Evolutionary conservation across 2,888 invertebrate species (phyloP), one percentile per base, ranked within the genome.

Genomic region (Nomada fucata): DNA sequence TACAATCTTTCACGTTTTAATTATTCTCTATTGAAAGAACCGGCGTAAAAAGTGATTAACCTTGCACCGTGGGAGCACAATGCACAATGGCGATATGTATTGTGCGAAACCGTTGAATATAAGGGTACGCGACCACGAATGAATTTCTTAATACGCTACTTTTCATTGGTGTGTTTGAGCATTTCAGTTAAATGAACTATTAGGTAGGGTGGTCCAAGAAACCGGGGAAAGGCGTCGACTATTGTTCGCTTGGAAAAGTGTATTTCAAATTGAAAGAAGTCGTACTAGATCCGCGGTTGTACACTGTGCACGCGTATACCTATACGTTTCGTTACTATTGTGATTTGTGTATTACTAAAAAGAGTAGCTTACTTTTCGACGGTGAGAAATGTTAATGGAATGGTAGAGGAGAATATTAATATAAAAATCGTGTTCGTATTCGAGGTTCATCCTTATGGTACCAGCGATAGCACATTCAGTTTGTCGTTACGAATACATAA

Each of bases 11-110:
- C n/a, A 5, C 3, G 26, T 44, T 50, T 63, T 64, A 64, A 73
- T 73, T 73, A 73, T 73, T 53, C 23, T 64, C 55, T 47, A 73
- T 29, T 23, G 36, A 20, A 60, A 13, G 47, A 61, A 36, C 18
- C 18, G 44, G 18, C 36, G 15, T 53, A 44, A 53, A 61, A 20
- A 53, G 18, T 55, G 29, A 57, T 64, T 73, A 64, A 64, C 55
- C 11, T 57, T 2, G 52, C 64, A 18, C 18, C 4, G 10, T 3
- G 50, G 15, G 26, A 64, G n/a, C 47, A 50, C 50, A 10, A 15
- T 26, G 26, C 50, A 64, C 64, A 64, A 50, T 50, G 64, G 18
- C 36, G 53, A 53, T 36, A 18, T 15, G 23, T 13, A 36, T 44
- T 61, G 42, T 20, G 55, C 7, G 42, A 53, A 42, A 68, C 53